Percentiles rank a stretch among this genome's conserved stretches.
phyloP scores from a whole-genome alignment of 2,113 vertebrate species.

The Gallinago jamesoni region DNA sequence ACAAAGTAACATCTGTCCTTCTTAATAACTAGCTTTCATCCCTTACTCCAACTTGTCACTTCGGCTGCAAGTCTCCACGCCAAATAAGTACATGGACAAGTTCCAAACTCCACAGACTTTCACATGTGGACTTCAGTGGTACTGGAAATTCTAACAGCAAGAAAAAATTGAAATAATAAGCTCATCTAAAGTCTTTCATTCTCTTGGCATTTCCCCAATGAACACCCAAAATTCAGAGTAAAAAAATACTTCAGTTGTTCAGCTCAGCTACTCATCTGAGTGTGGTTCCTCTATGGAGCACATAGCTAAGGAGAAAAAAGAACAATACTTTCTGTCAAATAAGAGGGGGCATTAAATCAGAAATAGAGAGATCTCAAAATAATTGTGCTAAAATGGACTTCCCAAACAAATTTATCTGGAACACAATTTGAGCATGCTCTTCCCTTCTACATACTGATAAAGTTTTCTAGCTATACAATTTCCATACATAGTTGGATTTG shows the following conservation, averaged over 20 bases:
- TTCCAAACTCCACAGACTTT: background rate
- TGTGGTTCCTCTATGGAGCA: background rate
- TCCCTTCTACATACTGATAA: background rate
- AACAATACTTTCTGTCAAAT: background rate
- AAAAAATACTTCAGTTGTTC: slow-evolving; percentile 22
- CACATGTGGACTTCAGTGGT: background rate
- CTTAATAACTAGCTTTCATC: background rate
- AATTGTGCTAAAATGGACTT: background rate
- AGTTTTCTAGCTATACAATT: background rate
- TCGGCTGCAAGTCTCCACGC: background rate
- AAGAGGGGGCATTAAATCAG: background rate
- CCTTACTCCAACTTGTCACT: background rate
- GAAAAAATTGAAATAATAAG: background rate
- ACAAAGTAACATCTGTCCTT: slow-evolving; percentile 28
- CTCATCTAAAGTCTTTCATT: background rate
- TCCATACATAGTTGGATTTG: background rate
- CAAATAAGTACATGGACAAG: background rate
- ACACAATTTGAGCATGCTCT: background rate
- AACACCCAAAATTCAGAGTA: slow-evolving; percentile 12
- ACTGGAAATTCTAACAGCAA: slow-evolving; percentile 17
- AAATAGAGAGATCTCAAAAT: background rate
- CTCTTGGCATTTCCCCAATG: background rate
- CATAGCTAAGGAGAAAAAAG: background rate
- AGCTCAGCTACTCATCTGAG: background rate
- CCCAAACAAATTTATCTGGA: background rate